Base-by-base conservation (phyloP, 2,113 vertebrate species). In the Mustela lutreola region DNA sequence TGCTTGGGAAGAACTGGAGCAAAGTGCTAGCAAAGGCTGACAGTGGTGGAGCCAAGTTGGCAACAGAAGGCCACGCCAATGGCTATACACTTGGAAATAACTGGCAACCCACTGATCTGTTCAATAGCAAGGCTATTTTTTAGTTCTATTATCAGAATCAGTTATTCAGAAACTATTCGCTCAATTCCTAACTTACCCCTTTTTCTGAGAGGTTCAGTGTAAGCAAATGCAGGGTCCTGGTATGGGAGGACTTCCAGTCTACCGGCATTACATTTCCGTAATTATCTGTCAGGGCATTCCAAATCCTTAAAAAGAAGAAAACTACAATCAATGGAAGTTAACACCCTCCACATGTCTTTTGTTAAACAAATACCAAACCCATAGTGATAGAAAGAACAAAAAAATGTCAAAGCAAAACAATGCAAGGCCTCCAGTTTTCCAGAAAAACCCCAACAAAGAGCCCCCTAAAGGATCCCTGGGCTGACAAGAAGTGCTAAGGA, bases 261-360 rank as follows among this genome's bases (percentile, higher is more conserved):
- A 99, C 99, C 9, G 99, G 99, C 99, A 99, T 99, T 96, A 99
- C 99, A 0, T 99, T 99, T 93, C 99, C 99, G 31, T 99, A 99
- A 98, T 99, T 99, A 98, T 99, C 99, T 1, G 99, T 99, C 98
- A 99, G 97, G 94, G 99, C 98, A 96, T 99, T 99, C 99, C 99
- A 99, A 94, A 99, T 99, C 98, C 99, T 99, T 95, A 15, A 98
- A 94, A 76, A 45, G 60, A 98, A 95, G 89, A 97, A 97, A 97
- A 65, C 22, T 82, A 87, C 16, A 93, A 78, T 97, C 95, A 90
- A 7, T 11, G 22, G 91, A 60, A 82, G 33, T 53, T 82, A 87
- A 85, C 63, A 95, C 42, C n/a, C 93, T 18, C 53, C 82, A 3
- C 3, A 84, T 0, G 1, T 97, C 96, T 15, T 93, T 89, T 91